Evolutionary conservation across 2,113 vertebrate genomes (phyloP).

Genomic region (Tympanuchus pallidicinctus): DNA sequence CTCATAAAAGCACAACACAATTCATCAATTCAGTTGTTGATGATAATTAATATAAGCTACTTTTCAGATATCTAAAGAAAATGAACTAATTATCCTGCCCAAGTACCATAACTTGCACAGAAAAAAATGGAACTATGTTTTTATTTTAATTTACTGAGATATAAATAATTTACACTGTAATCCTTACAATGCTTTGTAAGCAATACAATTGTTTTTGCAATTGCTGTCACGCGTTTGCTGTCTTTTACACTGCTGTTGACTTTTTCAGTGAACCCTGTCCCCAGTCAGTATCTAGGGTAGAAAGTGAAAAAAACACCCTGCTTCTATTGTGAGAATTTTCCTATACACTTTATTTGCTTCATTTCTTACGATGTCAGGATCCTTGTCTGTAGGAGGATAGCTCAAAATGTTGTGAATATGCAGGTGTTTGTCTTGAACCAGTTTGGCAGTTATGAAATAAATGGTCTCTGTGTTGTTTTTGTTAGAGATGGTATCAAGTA

Average conservation of each 20-base stretch:
- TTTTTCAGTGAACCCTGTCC: background rate
- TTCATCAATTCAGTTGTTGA: background rate
- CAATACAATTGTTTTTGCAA: background rate
- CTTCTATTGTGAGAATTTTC: background rate
- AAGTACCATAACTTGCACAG: background rate
- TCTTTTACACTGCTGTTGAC: background rate
- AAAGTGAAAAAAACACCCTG: background rate
- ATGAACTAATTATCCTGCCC: background rate
- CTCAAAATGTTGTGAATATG: background rate
- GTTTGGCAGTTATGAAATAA: background rate
- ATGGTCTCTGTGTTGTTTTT: background rate
- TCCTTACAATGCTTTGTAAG: background rate
- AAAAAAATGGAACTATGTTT: background rate
- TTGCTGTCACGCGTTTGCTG: background rate
- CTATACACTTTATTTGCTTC: background rate
- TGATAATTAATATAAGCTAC: background rate
- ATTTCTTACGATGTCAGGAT: background rate
- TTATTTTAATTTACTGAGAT: background rate
- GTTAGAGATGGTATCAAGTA: background rate
- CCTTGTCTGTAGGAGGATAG: background rate
- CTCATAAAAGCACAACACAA: background rate
- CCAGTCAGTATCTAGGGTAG: background rate
- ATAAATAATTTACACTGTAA: background rate
- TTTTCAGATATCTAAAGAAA: constrained; percentile 20
- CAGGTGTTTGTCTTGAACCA: background rate